Percentiles rank a stretch among this genome's conserved stretches.
phyloP scores from a whole-genome alignment of 53 echinoderm and acorn worm genomes.

The Patiria pectinifera region DNA sequence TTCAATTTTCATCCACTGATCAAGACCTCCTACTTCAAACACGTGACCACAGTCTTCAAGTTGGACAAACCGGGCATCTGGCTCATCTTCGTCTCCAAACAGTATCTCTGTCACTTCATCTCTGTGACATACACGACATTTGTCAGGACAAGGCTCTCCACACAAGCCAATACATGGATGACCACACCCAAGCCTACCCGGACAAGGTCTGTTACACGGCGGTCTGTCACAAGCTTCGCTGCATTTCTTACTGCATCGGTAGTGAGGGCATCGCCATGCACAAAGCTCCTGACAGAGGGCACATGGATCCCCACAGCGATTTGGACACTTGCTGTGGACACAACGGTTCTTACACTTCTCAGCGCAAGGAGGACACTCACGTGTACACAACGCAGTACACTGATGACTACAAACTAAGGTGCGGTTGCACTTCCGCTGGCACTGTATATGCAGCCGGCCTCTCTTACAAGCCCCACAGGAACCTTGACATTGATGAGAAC shows the following conservation, averaged over 20 bases:
- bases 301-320: conserved; percentile 75
- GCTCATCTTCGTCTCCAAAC: conserved; percentile 85
- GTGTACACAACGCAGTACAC: conserved; percentile 78
- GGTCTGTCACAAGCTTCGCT: conserved; percentile 78
- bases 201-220: conserved; percentile 77
- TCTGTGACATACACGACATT: conserved; percentile 82
- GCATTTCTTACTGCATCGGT: conserved; percentile 72
- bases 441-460: conserved; percentile 81
- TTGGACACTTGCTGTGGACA: conserved; percentile 79
- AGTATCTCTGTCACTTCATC: conserved; percentile 88
- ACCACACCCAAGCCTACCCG: conserved; percentile 69
- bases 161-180: conserved; percentile 94
- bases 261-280: conserved; percentile 85
- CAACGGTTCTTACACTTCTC: conserved; percentile 82
- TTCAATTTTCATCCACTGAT: conserved; percentile 69
- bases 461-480: conserved; percentile 81
- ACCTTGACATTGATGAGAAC: conserved; percentile 79
- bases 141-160: conserved; percentile 85
- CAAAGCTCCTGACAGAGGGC: conserved; percentile 83
- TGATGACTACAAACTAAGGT: conserved; percentile 88
- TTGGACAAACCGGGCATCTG: conserved; percentile 80
- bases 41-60: conserved; percentile 88
- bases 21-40: conserved; percentile 72
- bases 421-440: conserved; percentile 75
- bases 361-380: conserved; percentile 84